These are phyloP conservation scores for Alces alces DNA, from an alignment of 2,113 vertebrate species.

Conservation along the genomic window DNA sequence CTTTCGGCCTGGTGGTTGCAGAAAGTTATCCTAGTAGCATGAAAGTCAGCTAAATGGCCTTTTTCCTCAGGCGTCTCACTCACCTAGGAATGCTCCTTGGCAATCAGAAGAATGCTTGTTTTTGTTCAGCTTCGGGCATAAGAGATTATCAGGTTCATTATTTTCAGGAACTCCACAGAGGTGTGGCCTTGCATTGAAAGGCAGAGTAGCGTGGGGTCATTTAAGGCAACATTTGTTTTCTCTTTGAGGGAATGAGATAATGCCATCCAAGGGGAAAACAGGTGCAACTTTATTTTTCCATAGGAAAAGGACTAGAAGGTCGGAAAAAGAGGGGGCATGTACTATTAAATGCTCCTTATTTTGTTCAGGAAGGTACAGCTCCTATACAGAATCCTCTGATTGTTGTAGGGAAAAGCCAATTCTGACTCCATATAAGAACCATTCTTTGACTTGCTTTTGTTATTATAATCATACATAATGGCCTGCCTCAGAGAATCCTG, in stretches of 20 bases:
- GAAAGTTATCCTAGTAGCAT: not conserved
- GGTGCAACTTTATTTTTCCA: not conserved
- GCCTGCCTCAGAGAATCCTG: not conserved
- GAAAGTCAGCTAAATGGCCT: not conserved
- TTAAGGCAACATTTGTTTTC: not conserved
- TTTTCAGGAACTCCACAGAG: not conserved
- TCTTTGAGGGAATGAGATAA: not conserved
- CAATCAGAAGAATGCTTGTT: not conserved
- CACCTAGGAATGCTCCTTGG: not conserved
- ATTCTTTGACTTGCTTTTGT: not conserved
- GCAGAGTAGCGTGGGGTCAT: not conserved
- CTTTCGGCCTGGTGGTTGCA: not conserved
- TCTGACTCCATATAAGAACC: not conserved
- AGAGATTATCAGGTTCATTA: conserved; percentile 13
- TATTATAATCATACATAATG: not conserved
- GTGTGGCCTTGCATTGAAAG: not conserved
- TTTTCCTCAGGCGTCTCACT: not conserved
- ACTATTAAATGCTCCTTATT: not conserved
- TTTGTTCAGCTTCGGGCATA: not conserved
- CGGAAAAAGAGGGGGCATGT: not conserved
- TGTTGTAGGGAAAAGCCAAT: not conserved
- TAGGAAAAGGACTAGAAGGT: not conserved
- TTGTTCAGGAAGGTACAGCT: not conserved
- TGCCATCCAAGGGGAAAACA: not conserved
- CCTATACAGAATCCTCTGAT: not conserved